Evolutionary conservation across 2,888 invertebrate species (phyloP).

Genomic region (Cryptophagus acutangulus): DNA sequence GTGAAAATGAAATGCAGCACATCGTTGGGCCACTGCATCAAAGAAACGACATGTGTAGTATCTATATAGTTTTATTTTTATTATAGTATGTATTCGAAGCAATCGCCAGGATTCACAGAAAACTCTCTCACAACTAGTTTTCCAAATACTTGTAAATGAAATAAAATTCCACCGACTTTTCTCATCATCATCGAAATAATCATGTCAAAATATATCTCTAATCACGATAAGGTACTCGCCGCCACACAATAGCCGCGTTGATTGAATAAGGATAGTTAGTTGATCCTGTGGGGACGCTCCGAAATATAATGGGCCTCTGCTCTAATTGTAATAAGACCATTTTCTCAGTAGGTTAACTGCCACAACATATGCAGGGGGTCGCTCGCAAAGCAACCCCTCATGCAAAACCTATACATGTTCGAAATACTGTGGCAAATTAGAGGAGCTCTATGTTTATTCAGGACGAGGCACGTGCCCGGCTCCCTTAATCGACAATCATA

Average conservation of each 20-base stretch:
- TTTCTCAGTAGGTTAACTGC: conserved; percentile 32
- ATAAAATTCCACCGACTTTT: too few relatives aligned
- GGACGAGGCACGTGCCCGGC: too few relatives aligned
- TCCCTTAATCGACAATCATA: too few relatives aligned
- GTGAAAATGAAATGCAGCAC: not conserved
- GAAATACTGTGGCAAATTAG: too few relatives aligned
- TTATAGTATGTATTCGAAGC: conserved; percentile 1
- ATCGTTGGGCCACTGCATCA: conserved; percentile 1
- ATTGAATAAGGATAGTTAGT: conserved; percentile 39
- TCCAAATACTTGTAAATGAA: too few relatives aligned
- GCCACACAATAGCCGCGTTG: conserved; percentile 33
- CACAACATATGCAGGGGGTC: too few relatives aligned
- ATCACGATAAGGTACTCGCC: conserved; percentile 6
- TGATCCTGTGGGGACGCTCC: conserved; percentile 17
- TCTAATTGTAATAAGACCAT: conserved; percentile 34
- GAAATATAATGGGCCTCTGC: conserved; percentile 25
- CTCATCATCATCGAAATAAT: too few relatives aligned
- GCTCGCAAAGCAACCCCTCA: too few relatives aligned
- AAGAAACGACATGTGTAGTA: conserved; percentile 2
- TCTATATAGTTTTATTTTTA: too few relatives aligned
- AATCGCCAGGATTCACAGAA: conserved; percentile 4
- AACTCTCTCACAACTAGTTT: conserved; percentile 1
- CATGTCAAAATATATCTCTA: conserved; percentile 2
- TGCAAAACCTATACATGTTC: too few relatives aligned
- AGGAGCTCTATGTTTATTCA: too few relatives aligned